These are phyloP conservation scores for Leptobrachium leishanense DNA, from an alignment of 2,113 vertebrate species.

Conservation along the genomic window DNA sequence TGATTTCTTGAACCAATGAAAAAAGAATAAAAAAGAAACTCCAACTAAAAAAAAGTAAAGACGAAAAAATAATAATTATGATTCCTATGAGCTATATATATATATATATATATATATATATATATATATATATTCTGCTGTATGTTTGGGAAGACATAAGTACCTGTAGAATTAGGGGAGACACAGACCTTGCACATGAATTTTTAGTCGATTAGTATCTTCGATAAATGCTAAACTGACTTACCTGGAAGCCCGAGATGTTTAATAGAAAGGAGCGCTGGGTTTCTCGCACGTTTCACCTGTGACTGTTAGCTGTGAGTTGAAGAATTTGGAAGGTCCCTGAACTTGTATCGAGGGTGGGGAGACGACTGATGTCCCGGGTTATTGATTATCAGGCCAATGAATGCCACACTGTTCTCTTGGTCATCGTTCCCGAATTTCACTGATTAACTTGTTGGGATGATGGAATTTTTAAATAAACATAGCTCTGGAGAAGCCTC, in stretches of 20 bases:
- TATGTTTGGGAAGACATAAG: no score
- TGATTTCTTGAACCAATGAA: no score
- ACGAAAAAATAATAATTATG: no score
- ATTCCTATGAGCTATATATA: no score
- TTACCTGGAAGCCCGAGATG: background rate
- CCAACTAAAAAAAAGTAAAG: no score
- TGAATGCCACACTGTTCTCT: slow-evolving; percentile 63
- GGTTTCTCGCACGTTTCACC: background rate
- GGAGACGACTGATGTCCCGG: slow-evolving; percentile 30
- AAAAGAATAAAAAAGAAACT: no score
- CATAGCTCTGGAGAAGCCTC: background rate
- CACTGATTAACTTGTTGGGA: slow-evolving; percentile 46
- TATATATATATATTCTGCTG: no score
- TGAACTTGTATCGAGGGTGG: slow-evolving; percentile 27
- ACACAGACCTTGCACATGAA: no score
- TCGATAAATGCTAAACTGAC: background rate
- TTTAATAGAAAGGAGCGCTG: no score
- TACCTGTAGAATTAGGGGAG: no score
- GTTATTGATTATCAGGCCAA: slow-evolving; percentile 57
- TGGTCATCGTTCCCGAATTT: slow-evolving; percentile 55
- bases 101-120: no score
- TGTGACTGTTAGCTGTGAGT: slow-evolving; percentile 47
- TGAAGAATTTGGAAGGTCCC: slow-evolving; percentile 40
- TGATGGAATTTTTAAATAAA: slow-evolving; percentile 33
- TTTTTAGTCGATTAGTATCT: no score